Percentiles rank a stretch among this genome's conserved stretches.
phyloP scores from a whole-genome alignment of 2,797 vertebrate genomes.

The Arremon brunneinucha region DNA sequence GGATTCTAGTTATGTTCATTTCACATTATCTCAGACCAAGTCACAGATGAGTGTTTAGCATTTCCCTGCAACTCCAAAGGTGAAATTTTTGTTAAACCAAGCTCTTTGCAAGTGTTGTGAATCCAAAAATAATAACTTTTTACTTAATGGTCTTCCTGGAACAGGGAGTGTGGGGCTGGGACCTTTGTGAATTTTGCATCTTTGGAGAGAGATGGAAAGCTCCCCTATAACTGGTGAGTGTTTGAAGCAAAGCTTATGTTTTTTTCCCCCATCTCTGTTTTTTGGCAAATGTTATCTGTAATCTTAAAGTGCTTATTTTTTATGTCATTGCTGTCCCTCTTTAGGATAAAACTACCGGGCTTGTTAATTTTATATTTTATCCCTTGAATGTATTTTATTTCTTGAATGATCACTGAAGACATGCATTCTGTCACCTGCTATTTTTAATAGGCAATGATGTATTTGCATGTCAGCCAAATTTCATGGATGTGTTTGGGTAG shows the following conservation, averaged over 20 bases:
- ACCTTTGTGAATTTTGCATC: constrained; percentile 97
- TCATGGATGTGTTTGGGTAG: neutral
- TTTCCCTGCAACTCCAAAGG: neutral
- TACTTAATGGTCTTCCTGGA: constrained; percentile 29
- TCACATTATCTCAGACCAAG: neutral
- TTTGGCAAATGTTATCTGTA: neutral
- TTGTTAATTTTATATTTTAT: neutral
- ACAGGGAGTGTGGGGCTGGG: constrained; percentile 91
- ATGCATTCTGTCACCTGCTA: neutral
- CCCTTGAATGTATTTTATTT: neutral
- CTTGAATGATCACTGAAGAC: neutral
- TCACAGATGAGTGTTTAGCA: neutral
- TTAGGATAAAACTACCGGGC: neutral
- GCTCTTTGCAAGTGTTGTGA: neutral
- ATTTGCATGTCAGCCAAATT: neutral
- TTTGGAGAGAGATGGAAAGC: constrained; percentile 92
- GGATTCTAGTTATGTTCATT: neutral
- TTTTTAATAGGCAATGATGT: neutral
- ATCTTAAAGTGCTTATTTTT: neutral
- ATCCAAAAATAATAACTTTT: neutral
- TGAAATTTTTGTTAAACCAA: neutral
- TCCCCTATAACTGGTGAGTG: constrained; percentile 94
- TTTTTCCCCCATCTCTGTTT: neutral
- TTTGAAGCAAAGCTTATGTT: neutral
- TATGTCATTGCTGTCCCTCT: neutral